Percentiles rank a stretch among this genome's conserved stretches.
phyloP scores from a whole-genome alignment of 2,113 vertebrate species.

The Erpornis zantholeuca region DNA sequence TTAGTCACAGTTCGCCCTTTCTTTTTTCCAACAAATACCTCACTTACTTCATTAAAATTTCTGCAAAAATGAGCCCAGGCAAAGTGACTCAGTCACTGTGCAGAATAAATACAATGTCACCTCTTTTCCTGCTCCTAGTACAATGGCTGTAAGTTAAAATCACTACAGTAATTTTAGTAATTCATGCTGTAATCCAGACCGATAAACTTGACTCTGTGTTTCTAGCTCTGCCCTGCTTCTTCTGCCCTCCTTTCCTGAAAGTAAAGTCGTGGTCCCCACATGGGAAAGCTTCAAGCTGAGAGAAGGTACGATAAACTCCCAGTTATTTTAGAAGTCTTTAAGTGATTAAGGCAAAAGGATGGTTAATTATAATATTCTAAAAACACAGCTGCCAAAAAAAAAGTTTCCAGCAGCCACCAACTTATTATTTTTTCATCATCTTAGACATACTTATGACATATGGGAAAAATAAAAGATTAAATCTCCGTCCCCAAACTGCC shows the following conservation, averaged over 20 bases:
- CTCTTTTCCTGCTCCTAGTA: not conserved
- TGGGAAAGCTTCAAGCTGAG: not conserved
- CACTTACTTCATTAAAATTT: not conserved
- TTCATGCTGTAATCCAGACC: not conserved
- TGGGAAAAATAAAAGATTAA: conserved; percentile 4
- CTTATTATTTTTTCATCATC: conserved; percentile 29
- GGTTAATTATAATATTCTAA: conserved; percentile 15
- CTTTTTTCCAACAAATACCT: not conserved
- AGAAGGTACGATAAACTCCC: not conserved
- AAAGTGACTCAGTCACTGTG: not conserved
- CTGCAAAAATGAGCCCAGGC: not conserved
- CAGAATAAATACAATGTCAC: not conserved
- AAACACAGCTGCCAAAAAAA: conserved; percentile 15
- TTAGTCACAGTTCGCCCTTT: not conserved
- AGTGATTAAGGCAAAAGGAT: conserved; percentile 14
- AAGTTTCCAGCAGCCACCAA: conserved; percentile 22
- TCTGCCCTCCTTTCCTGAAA: not conserved
- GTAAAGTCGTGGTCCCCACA: not conserved
- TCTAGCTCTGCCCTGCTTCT: not conserved
- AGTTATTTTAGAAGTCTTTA: conserved; percentile 9
- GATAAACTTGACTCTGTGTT: not conserved
- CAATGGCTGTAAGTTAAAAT: not conserved
- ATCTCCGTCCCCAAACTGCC: not conserved
- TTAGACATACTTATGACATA: not conserved
- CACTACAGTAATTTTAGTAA: not conserved